phyloP scores from a whole-genome alignment of 2,797 vertebrate species.

The Sebastes matsubarae region DNA sequence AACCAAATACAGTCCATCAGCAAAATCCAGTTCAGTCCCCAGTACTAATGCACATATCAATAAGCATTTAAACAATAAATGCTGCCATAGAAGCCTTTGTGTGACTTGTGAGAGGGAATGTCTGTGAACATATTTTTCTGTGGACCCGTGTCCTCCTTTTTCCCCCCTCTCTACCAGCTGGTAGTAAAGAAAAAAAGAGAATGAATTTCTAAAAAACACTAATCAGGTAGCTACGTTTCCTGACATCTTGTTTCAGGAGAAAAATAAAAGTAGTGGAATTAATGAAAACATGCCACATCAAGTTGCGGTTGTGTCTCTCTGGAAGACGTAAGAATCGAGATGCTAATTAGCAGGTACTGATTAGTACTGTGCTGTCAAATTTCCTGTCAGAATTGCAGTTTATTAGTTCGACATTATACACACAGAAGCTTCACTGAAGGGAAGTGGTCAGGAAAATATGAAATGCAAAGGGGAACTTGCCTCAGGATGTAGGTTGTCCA shows the following conservation, averaged over 20 bases:
- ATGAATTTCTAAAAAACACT: neutral
- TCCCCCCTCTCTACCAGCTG: neutral
- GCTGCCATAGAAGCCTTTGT: neutral
- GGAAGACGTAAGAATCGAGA: neutral
- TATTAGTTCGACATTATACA: neutral
- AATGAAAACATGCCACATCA: neutral
- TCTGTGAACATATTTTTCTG: neutral
- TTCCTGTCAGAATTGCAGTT: neutral
- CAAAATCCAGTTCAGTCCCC: neutral
- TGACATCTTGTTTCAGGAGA: neutral
- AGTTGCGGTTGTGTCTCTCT: neutral
- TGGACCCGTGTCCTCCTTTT: neutral
- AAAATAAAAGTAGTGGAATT: neutral
- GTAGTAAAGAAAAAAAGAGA: neutral
- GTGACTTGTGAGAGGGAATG: neutral
- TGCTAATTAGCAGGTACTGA: neutral
- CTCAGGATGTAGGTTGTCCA: constrained; percentile 27
- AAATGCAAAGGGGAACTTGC: constrained; percentile 17
- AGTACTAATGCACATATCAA: no score
- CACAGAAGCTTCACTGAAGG: neutral
- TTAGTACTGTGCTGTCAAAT: neutral
- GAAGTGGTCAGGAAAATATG: constrained; percentile 17
- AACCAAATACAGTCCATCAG: neutral
- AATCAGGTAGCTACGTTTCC: neutral
- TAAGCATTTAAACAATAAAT: neutral